Evolutionary conservation across 1,140 invertebrate species (phyloP).

Genomic region (Drosophila mauritiana): DNA sequence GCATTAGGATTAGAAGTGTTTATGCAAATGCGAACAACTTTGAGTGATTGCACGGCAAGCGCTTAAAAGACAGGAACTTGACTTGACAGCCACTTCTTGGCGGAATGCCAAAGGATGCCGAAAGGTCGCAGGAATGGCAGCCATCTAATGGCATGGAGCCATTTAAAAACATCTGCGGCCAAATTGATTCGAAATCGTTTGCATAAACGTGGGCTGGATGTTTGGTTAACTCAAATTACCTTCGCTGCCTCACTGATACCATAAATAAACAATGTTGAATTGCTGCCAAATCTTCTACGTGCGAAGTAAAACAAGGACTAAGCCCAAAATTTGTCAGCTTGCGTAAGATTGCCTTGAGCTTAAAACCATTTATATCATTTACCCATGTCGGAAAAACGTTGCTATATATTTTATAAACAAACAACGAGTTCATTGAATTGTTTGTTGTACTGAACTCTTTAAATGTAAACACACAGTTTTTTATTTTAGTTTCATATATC

Average conservation of each 20-base stretch:
- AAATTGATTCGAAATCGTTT: conserved; percentile 63
- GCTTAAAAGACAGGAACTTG: conserved; percentile 36
- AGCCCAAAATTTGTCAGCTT: neutral
- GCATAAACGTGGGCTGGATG: conserved; percentile 32
- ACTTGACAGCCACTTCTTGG: conserved; percentile 39
- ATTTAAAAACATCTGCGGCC: conserved; percentile 44
- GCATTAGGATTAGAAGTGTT: conserved; percentile 80
- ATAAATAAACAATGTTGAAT: conserved; percentile 27
- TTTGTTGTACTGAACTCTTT: neutral
- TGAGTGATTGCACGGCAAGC: conserved; percentile 67
- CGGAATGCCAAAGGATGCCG: conserved; percentile 17
- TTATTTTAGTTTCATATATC: neutral
- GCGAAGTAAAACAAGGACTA: neutral
- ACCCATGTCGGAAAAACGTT: neutral
- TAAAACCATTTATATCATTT: neutral
- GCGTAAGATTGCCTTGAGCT: neutral
- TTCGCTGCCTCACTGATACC: conserved; percentile 6
- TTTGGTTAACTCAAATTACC: conserved; percentile 31
- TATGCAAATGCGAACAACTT: conserved; percentile 80
- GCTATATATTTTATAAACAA: neutral
- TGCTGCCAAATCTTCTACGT: conserved; percentile 3
- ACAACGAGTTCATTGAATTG: neutral
- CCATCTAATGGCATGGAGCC: conserved; percentile 39
- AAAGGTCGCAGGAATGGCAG: conserved; percentile 5
- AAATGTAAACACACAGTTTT: neutral